Evolutionary conservation across 1,140 invertebrate species (phyloP), one percentile per base, ranked within the genome.

Genomic region (Mesaphorura yosii): DNA sequence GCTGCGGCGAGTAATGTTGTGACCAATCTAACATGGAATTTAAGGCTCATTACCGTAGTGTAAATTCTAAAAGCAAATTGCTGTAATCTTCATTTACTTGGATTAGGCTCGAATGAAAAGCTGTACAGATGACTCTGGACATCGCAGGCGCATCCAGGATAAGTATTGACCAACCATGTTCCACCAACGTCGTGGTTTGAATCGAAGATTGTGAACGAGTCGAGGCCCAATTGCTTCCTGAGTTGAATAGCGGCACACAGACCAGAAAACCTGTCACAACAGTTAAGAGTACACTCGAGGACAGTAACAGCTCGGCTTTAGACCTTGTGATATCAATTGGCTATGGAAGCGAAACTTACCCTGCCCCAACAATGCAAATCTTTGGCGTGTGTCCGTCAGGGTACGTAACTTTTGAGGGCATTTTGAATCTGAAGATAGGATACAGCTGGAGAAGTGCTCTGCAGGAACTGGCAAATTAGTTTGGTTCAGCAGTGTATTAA

Each of bases 141-240:
- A 26, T 60, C 53, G 39, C 53, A 60, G 17, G 54, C 58, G 56
- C 57, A 44, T 14, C 48, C 52, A 12, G 48, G 48, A 51, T 54
- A 58, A 10, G 26, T 58, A 22, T 51, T 53, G 40, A 25, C 12
- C 17, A 54, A 41, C 58, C 58, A 60, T 3, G 58, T 54, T 17
- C 58, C 58, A 1, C 58, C 58, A 14, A 57, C 49, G 22, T 57
- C 55, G 14, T 29, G 3, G 37, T 57, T 57, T n/a, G 25, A 14
- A 19, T 57, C 55, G 27, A 52, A 57, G 3, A 52, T n/a, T 25
- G 49, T 48, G 40, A 50, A 48, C 25, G 22, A 27, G 26, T 17
- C 47, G 15, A 53, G 5, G n/a, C 25, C 34, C 27, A 57, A 19
- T 19, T 56, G 23, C 25, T 51, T 51, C 22, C 47, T 38, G 20